Base-by-base conservation (phyloP, 2,113 vertebrate genomes). In the Poeciliopsis turrubarensis region DNA sequence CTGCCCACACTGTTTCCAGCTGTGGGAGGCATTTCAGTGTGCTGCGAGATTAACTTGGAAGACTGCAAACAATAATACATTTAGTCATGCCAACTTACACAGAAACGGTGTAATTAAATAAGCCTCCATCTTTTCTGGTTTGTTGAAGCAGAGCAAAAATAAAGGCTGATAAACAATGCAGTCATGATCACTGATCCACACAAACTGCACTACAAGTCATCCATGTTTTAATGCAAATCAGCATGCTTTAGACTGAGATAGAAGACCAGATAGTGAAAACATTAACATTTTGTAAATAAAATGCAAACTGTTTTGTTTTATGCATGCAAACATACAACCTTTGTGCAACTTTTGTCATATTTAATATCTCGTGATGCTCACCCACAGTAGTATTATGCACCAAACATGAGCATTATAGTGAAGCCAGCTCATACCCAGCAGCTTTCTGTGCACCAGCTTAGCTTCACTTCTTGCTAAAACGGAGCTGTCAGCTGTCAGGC, bases 11-110 rank as follows among this genome's bases (percentile, higher is more conserved):
- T 68, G 60, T 1, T 32, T 78, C 67, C 75, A 79, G 80, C 70
- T 70, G 87, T 88, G 78, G 88, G 88, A 86, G 88, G 87, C 70
- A 27, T 74, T 87, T 84, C 86, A 80, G 83, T 87, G 84, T 84
- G 81, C 65, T 27, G 72, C 15, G 70, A 85, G 83, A 89, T 87
- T 80, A 90, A 86, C 79, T 84, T 84, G 85, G 83, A 89, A 75
- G 80, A 62, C 80, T 77, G 84, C 75, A 87, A 80, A 85, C 79
- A 73, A 32, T 75, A 74, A 89, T 65, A 63, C 75, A 65, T 78
- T 85, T 78, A 84, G 86, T 70, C 81, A 83, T 68, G 84, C 79
- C 84, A 84, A 78, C 78, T 79, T 74, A 37, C 71, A 84, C 78
- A 87, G 65, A 81, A 84, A 83, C 80, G 84, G 82, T 27, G 39